phyloP scores from a whole-genome alignment of 2,797 vertebrate species.

The Remorina albescens region DNA sequence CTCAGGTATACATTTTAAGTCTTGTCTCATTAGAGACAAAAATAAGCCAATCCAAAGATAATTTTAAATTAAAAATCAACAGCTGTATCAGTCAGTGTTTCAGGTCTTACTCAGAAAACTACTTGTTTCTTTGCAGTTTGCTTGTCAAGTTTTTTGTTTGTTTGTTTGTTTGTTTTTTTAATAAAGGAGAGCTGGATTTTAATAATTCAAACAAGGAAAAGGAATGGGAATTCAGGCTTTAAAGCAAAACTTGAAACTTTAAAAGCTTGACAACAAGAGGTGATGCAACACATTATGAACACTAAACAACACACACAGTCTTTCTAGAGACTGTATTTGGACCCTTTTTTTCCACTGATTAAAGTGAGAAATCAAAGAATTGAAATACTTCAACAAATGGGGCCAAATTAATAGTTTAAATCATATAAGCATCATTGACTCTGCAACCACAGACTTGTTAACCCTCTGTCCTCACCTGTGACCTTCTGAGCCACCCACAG shows the following conservation, averaged over 20 bases:
- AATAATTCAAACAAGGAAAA: background rate
- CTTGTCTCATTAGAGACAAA: no score
- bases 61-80: background rate
- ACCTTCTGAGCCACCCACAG: conserved; percentile 93
- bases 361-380: background rate
- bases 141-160: no score
- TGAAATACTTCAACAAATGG: background rate
- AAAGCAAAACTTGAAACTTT: background rate
- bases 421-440: background rate
- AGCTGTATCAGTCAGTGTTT: conserved; percentile 5
- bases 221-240: background rate
- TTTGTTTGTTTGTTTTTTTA: background rate
- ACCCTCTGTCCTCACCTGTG: conserved; percentile 74
- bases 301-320: background rate
- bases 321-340: background rate
- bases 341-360: background rate
- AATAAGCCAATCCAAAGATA: background rate
- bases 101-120: no score
- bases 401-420: background rate
- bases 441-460: background rate
- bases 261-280: background rate
- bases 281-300: background rate
- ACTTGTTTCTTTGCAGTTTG: no score
- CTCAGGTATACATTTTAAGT: background rate
- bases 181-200: background rate